phyloP scores from a whole-genome alignment of 2,797 vertebrate species.

The Crenuchus spilurus region DNA sequence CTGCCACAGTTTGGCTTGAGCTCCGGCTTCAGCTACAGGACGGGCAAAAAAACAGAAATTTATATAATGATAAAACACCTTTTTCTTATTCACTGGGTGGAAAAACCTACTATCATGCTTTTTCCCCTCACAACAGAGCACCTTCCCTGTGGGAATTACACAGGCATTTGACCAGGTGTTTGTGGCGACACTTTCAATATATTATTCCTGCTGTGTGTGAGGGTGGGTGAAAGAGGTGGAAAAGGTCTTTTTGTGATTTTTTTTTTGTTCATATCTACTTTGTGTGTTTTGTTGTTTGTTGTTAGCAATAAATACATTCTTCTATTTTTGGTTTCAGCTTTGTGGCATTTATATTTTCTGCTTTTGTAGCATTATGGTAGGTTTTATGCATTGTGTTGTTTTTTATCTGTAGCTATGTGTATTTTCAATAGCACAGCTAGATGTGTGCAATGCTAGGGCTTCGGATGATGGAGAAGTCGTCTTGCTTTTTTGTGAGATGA shows the following conservation, averaged over 20 bases:
- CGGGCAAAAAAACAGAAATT: conserved; percentile 29
- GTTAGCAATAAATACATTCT: not conserved
- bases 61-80: not conserved
- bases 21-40: conserved; percentile 49
- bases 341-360: conserved; percentile 32
- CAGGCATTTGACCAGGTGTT: conserved; percentile 77
- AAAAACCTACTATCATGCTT: conserved; percentile 59
- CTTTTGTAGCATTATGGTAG: not conserved
- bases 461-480: not conserved
- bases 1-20: conserved; percentile 56
- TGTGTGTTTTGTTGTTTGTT: not conserved
- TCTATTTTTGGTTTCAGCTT: conserved; percentile 24
- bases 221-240: conserved; percentile 13
- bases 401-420: conserved; percentile 59
- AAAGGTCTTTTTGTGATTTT: no score
- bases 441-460: not conserved
- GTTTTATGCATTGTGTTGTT: conserved; percentile 61
- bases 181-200: conserved; percentile 69
- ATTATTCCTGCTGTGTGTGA: conserved; percentile 66
- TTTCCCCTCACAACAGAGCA: conserved; percentile 50
- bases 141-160: conserved; percentile 66
- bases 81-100: conserved; percentile 48
- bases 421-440: conserved; percentile 6
- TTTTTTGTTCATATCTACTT: conserved; percentile 60
- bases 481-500: conserved; percentile 47